phyloP scores from a whole-genome alignment of 2,113 vertebrate genomes.

The Ammodytes marinus region DNA sequence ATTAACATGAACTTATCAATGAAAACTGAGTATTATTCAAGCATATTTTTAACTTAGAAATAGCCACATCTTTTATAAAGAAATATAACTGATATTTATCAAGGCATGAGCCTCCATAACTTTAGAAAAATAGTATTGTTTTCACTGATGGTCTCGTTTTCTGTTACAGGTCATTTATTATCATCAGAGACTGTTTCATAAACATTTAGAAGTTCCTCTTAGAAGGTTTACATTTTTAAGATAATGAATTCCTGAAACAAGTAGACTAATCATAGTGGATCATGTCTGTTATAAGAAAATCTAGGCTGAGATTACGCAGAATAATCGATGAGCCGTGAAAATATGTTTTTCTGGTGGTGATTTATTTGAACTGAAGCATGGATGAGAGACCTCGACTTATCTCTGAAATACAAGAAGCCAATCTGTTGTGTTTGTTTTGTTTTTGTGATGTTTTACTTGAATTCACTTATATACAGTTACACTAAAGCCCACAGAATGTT shows the following conservation, averaged over 20 bases:
- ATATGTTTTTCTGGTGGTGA: background rate
- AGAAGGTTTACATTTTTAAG: background rate
- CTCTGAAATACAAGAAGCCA: background rate
- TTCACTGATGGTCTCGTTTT: too few relatives aligned
- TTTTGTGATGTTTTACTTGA: background rate
- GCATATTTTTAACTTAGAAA: too few relatives aligned
- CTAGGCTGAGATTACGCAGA: background rate
- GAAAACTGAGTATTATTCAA: too few relatives aligned
- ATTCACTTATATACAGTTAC: background rate
- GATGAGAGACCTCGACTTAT: background rate
- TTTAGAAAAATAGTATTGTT: too few relatives aligned
- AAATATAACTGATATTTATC: too few relatives aligned
- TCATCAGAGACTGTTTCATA: too few relatives aligned
- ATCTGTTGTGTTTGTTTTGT: too few relatives aligned
- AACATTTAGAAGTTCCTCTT: too few relatives aligned
- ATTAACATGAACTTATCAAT: too few relatives aligned
- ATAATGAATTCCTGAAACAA: background rate
- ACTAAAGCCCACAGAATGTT: background rate
- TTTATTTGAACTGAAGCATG: background rate
- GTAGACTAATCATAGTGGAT: background rate
- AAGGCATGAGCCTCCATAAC: too few relatives aligned
- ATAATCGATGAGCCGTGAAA: background rate
- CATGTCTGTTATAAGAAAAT: background rate
- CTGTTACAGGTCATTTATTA: too few relatives aligned
- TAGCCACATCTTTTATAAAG: too few relatives aligned